Conservation (phyloP, 1,140 invertebrate genomes). For the Tetragonula clypearis region DNA sequence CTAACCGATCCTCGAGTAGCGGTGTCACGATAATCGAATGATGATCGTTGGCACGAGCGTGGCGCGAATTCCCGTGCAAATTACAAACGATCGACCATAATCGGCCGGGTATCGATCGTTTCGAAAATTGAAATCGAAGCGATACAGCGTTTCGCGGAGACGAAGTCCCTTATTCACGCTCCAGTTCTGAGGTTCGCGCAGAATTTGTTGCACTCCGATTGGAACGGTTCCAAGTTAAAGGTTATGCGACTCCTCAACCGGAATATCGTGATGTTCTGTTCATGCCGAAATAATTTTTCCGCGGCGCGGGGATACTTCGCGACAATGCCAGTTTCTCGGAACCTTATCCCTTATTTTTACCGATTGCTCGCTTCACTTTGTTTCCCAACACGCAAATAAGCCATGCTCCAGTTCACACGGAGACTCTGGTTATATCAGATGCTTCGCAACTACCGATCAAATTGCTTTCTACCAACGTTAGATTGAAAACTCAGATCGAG, state of each 20-base stretch:
- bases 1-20: no score
- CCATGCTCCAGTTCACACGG: neutral
- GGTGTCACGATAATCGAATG: no score
- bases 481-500: neutral
- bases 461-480: neutral
- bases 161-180: conserved; percentile 52
- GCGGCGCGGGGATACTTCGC: conserved; percentile 6
- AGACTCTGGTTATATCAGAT: neutral
- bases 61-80: conserved; percentile 17
- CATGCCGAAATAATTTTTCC: conserved; percentile 60
- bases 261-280: conserved; percentile 57
- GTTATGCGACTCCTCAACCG: conserved; percentile 54
- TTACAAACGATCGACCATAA: conserved; percentile 1
- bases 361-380: neutral
- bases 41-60: conserved; percentile 28
- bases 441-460: neutral
- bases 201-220: conserved; percentile 60
- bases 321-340: neutral
- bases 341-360: no score
- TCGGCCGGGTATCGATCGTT: conserved; percentile 8
- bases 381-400: neutral
- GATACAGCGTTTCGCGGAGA: conserved; percentile 20
- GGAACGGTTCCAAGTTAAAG: conserved; percentile 57
- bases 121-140: conserved; percentile 34
- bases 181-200: conserved; percentile 43